Evolutionary conservation across 2,888 invertebrate genomes (phyloP).

Genomic region (Eueremaeus valkanovi): DNA sequence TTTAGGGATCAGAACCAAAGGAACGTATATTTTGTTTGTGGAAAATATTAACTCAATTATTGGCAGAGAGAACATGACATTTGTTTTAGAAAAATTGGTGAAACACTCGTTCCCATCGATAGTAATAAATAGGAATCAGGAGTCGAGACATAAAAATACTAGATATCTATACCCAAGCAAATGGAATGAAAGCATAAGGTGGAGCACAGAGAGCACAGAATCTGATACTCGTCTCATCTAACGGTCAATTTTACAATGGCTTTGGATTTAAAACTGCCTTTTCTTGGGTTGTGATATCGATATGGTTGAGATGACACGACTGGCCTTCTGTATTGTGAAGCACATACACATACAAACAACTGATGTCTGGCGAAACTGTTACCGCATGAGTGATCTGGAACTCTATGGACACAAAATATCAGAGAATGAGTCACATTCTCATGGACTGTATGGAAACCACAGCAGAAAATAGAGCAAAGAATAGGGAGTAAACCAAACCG

Average conservation of each 20-base stretch:
- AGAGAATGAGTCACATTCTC: too few relatives aligned
- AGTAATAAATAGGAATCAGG: background rate
- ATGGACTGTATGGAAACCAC: background rate
- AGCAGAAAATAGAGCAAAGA: background rate
- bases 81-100: background rate
- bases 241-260: background rate
- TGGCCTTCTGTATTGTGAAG: background rate
- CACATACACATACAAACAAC: background rate
- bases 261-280: background rate
- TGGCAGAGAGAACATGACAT: background rate
- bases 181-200: too few relatives aligned
- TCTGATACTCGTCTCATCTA: background rate
- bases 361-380: background rate
- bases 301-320: background rate
- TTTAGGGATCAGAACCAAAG: background rate
- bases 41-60: slow-evolving; percentile 17
- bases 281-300: background rate
- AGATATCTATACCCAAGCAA: background rate
- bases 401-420: background rate
- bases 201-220: background rate
- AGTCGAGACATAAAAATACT: background rate
- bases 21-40: background rate
- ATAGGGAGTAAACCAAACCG: background rate
- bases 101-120: background rate
- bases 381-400: background rate